These are phyloP conservation scores for Stegodyphus dumicola DNA, from an alignment of 1,140 invertebrate species.

Conservation along the genomic window DNA sequence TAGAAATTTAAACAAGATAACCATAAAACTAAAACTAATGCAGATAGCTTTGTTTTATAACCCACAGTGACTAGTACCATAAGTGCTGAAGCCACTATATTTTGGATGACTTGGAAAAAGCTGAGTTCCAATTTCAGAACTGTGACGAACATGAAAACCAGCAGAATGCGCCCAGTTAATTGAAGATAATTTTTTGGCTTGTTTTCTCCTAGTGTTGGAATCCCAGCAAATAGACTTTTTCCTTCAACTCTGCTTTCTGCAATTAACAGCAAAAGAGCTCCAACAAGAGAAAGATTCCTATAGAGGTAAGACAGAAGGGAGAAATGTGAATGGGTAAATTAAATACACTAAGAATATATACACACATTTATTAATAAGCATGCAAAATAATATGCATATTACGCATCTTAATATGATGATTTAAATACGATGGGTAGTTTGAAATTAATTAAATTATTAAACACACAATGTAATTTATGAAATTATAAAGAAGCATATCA, in stretches of 20 bases:
- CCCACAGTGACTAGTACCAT: constrained; percentile 97
- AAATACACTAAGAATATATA: too few species aligned
- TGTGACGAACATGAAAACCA: constrained; percentile 99
- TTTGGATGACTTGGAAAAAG: constrained; percentile 87
- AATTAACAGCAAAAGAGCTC: constrained; percentile 91
- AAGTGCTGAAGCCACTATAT: constrained; percentile 90
- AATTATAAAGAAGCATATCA: too few species aligned
- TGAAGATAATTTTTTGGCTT: constrained; percentile 98
- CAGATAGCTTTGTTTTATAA: constrained; percentile 98
- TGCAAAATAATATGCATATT: too few species aligned
- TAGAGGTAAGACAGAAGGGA: constrained; percentile 18
- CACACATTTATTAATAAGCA: too few species aligned
- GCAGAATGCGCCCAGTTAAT: constrained; percentile 91
- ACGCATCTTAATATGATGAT: too few species aligned
- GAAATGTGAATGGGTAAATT: too few species aligned
- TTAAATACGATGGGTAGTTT: too few species aligned
- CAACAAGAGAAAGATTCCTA: constrained; percentile 95
- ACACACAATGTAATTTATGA: too few species aligned
- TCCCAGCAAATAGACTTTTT: constrained; percentile 93
- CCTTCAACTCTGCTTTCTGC: constrained; percentile 94
- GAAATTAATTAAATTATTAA: too few species aligned
- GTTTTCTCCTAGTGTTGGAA: constrained; percentile 95
- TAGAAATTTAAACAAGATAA: constrained; percentile 87
- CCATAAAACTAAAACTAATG: constrained; percentile 91
- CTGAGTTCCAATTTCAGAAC: constrained; percentile 92